Evolutionary conservation across 2,888 invertebrate genomes (phyloP), one percentile per base, ranked within the genome.

Genomic region (Drosophila neonasuta): DNA sequence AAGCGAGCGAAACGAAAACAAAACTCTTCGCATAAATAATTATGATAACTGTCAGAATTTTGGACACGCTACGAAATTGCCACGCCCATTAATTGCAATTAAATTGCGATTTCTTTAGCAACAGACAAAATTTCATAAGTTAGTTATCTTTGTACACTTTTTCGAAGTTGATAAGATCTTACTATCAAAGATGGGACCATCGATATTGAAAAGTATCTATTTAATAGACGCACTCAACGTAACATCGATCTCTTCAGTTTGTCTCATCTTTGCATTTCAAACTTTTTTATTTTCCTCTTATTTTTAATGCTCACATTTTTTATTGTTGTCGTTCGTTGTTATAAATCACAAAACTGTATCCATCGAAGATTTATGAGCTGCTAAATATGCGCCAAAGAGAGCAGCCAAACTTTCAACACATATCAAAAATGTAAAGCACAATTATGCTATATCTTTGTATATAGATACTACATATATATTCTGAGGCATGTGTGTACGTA

Each of bases 311-410:
- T 54, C 41, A 9, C n/a, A 41, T 49, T 56, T 71, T 65, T 60
- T 51, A 51, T 59, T 71, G 45, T 71, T 67, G 69, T 75, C 75
- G 63, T 57, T 65, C 57, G 58, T 74, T 39, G 71, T 55, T 70
- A 87, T 88, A 87, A 88, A 84, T 88, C 87, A 84, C 72, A 68
- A 64, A 60, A 71, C 52, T 77, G 63, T 68, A 81, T 71, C 83
- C 85, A 77, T 81, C 50, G 57, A 84, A 86, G 89, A 89, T 89
- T 89, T 89, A 89, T 87, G 88, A 79, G 86, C 85, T 89, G 89
- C 74, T 83, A 89, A 88, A 88, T 80, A 71, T 75, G 73, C 71
- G 64, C 46, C 5, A 20, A 1, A n/a, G 1, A 41, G 54, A 5
- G n/a, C 13, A 34, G 48, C n/a, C 24, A 7, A 56, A 54, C 46